Evolutionary conservation across 2,888 invertebrate species (phyloP), one percentile per base, ranked within the genome.

Genomic region (Acanthosepion esculentum): DNA sequence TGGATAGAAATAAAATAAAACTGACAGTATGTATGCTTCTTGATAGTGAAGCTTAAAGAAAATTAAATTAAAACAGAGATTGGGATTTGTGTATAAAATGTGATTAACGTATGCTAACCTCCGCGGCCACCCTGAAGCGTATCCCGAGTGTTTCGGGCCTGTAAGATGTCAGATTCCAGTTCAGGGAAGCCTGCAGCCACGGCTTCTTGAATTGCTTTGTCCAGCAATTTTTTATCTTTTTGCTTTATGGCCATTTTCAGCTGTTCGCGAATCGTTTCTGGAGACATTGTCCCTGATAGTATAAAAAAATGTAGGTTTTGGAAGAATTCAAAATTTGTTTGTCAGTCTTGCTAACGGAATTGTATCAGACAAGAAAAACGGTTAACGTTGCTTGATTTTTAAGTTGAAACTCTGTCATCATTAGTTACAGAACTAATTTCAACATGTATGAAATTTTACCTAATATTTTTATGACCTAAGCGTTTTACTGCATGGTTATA

Each of bases 71-170:
- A 78, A 59, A 20, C 20, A 20, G 23, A 78, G 12, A 33, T 12
- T 12, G 15, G n/a, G 78, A 78, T 33, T 10, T 12, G 0, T 10
- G n/a, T 78, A 78, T 78, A 33, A 33, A 78, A 78, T 33, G 15
- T 10, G 10, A 1, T n/a, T 33, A 78, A 78, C 33, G 5, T 78
- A 12, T 78, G 78, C 93, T 93, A 53, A 93, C 93, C 93, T 93
- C 93, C 93, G 20, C 93, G 48, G 26, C 93, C 93, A 93, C 93
- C 93, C n/a, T 48, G 53, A 50, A 93, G 48, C 8, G 53, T 93
- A 33, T 93, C 93, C n/a, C 50, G 53, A n/a, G 53, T 53, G n/a
- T 93, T 93, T 93, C 93, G 48, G 29, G 93, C 93, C 53, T 93
- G 93, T 48, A 53, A 33, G 29, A 93, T 48, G 53, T 93, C 93